These are phyloP conservation scores for Heliothis subflexa DNA, from an alignment of 1,140 invertebrate genomes.

Conservation along the genomic window DNA sequence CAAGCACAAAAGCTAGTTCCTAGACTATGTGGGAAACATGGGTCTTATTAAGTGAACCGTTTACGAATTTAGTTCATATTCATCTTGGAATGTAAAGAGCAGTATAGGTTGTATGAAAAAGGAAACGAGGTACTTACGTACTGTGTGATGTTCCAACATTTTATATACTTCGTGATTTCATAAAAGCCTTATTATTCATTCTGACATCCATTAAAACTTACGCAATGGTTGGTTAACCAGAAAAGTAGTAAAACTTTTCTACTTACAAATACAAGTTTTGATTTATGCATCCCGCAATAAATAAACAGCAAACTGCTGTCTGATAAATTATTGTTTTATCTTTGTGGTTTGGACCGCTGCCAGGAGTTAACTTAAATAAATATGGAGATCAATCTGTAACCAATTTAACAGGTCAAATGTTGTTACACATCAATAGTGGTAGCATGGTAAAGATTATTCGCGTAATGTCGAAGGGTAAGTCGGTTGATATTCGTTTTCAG, in stretches of 20 bases:
- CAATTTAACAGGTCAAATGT: conserved; percentile 4
- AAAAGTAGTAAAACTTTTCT: background rate
- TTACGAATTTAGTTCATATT: background rate
- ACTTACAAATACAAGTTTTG: conserved; percentile 7
- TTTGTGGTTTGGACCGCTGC: conserved; percentile 7
- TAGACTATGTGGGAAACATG: background rate
- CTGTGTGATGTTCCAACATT: too few species aligned
- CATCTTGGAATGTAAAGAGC: background rate
- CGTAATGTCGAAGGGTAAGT: background rate
- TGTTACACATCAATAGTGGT: background rate
- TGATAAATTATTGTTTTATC: conserved; percentile 32
- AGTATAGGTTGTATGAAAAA: background rate
- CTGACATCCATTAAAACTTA: too few species aligned
- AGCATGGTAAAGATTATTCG: background rate
- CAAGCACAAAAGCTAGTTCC: background rate
- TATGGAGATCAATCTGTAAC: background rate
- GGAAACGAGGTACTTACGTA: background rate
- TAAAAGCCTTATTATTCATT: too few species aligned
- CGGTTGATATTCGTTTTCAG: background rate
- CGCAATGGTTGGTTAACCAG: too few species aligned
- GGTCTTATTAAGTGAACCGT: background rate
- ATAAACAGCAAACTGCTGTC: conserved; percentile 6
- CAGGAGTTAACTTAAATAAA: conserved; percentile 16
- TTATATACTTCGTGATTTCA: too few species aligned
- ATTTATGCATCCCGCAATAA: conserved; percentile 32